These are phyloP conservation scores for Bombus soroeensis DNA, from an alignment of 1,140 invertebrate species.

Conservation along the genomic window DNA sequence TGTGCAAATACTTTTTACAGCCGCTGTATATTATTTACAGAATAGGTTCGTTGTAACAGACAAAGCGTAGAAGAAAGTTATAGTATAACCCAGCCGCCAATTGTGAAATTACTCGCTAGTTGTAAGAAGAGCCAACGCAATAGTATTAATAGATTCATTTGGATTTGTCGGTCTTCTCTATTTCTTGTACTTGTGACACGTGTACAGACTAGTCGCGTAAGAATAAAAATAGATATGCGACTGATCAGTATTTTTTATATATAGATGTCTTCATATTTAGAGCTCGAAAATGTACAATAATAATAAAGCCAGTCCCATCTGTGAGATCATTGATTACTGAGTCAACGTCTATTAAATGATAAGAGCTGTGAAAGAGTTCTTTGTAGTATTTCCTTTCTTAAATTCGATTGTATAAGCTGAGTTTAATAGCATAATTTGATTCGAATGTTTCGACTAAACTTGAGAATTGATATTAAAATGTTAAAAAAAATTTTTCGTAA, in stretches of 20 bases:
- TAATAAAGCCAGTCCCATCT: background rate
- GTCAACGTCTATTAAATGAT: slow-evolving; percentile 1
- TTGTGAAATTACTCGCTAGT: background rate
- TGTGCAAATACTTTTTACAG: background rate
- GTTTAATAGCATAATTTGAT: background rate
- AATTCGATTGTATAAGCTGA: background rate
- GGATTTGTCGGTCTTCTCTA: background rate
- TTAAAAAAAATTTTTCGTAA: background rate
- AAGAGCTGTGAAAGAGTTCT: background rate
- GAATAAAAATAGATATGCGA: background rate
- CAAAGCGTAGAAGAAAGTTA: background rate
- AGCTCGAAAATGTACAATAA: background rate
- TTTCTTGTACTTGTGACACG: background rate
- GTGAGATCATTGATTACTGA: background rate
- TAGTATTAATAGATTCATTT: background rate
- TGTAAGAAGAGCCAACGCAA: background rate
- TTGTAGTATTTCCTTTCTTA: background rate
- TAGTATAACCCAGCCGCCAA: background rate
- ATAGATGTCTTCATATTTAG: background rate
- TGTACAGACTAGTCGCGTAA: background rate
- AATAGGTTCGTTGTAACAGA: no score
- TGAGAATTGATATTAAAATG: background rate
- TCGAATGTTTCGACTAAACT: background rate
- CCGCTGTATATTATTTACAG: background rate
- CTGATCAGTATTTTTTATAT: background rate